These are phyloP conservation scores for Sphaerophoria rueppellii DNA, from an alignment of 2,888 invertebrate genomes.

Conservation along the genomic window DNA sequence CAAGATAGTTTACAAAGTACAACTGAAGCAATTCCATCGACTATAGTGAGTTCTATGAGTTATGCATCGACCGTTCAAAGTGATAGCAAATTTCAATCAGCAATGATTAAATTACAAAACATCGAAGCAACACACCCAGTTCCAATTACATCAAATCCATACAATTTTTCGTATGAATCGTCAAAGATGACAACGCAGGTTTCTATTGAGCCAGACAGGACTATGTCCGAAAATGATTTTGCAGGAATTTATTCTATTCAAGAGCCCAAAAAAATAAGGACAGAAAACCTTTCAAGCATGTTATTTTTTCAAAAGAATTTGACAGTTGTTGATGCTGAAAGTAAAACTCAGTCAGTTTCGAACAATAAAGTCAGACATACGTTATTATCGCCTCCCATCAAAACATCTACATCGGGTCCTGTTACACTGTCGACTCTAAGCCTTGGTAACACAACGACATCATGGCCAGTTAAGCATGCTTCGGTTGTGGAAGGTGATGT, in stretches of 20 bases:
- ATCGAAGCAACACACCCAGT: constrained; percentile 21
- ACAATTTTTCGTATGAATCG: neutral
- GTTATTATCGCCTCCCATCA: constrained; percentile 30
- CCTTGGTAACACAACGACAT: constrained; percentile 58
- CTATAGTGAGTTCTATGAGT: neutral
- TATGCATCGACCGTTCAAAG: neutral
- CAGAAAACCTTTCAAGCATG: neutral
- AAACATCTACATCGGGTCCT: constrained; percentile 36
- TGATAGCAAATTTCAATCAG: constrained; percentile 11
- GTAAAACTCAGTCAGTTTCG: constrained; percentile 1
- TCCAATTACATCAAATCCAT: constrained; percentile 17
- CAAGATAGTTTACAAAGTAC: constrained; percentile 3
- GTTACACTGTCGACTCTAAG: constrained; percentile 64
- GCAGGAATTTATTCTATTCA: neutral
- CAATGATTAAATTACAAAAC: constrained; percentile 37
- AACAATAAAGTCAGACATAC: constrained; percentile 18
- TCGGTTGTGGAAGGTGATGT: constrained; percentile 94
- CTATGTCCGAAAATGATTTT: neutral
- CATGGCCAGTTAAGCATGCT: constrained; percentile 93
- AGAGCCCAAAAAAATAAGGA: constrained; percentile 6
- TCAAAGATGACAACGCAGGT: constrained; percentile 31
- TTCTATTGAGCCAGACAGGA: constrained; percentile 12
- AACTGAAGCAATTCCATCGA: constrained; percentile 2
- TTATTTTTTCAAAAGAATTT: constrained; percentile 26
- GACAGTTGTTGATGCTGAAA: constrained; percentile 8